Evolutionary conservation across 2,888 invertebrate genomes (phyloP).

Genomic region (Epirrhoe alternata): DNA sequence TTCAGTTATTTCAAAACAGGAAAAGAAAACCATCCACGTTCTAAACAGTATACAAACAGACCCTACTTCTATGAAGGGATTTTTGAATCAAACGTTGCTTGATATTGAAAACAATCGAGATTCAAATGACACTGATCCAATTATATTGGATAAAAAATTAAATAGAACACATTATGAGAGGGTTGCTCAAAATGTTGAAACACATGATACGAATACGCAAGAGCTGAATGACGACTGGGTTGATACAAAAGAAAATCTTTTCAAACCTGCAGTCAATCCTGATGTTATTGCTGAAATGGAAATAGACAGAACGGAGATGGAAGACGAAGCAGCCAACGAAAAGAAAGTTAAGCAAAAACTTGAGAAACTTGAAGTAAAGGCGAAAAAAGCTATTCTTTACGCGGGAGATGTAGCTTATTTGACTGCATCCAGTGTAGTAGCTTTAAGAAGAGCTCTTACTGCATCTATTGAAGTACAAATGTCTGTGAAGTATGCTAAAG

Average conservation of each 20-base stretch:
- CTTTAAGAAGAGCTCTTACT: constrained; percentile 76
- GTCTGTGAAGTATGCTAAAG: constrained; percentile 77
- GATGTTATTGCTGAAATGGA: constrained; percentile 75
- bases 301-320: constrained; percentile 70
- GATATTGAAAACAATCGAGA: constrained; percentile 64
- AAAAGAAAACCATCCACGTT: constrained; percentile 60
- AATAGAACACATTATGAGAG: constrained; percentile 63
- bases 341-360: constrained; percentile 71
- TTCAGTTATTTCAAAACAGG: constrained; percentile 63
- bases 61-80: constrained; percentile 58
- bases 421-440: constrained; percentile 78
- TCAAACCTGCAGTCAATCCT: constrained; percentile 62
- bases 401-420: constrained; percentile 81
- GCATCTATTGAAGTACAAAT: constrained; percentile 80
- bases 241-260: constrained; percentile 64
- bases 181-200: constrained; percentile 56
- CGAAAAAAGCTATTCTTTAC: constrained; percentile 78
- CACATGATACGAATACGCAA: constrained; percentile 62
- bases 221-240: constrained; percentile 71
- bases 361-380: constrained; percentile 74
- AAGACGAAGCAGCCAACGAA: constrained; percentile 65
- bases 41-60: constrained; percentile 50
- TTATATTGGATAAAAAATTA: constrained; percentile 66
- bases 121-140: constrained; percentile 61
- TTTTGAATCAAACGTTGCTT: constrained; percentile 75